Base-by-base conservation (phyloP, 2,113 vertebrate species). In the Chelonoidis abingdonii region DNA sequence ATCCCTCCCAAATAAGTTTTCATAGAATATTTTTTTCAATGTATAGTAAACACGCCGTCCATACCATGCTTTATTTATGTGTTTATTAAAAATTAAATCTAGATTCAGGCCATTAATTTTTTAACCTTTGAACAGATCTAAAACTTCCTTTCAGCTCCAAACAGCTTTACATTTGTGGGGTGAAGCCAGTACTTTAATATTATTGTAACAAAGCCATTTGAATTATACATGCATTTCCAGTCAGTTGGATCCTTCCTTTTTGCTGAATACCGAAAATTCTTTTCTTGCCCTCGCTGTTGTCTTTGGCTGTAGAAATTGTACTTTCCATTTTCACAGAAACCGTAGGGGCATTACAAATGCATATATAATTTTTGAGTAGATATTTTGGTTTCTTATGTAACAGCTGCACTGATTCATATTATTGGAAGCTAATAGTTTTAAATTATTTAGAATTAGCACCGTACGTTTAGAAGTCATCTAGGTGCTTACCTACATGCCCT, bases 251-350 rank as follows among this genome's bases (percentile, higher is more conserved):
- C 98, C 98, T 98, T 98, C 97, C 97, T 97, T 98, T 97, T 97
- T 95, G 97, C 97, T 96, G 96, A 98, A 98, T 98, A 95, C 95
- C 97, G 94, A 98, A 96, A 98, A 98, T 98, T 98, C 98, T 97
- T 98, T 97, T 97, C 98, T 98, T 97, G 97, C 95, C 95, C 95
- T 97, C 90, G 89, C 94, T 98, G 97, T 98, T 98, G 98, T 98
- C 96, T 98, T 98, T 98, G 98, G 98, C 98, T 93, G 69, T 89
- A 85, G 93, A 79, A 83, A 94, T 96, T 92, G 97, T 97, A 98
- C 97, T 98, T 98, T 98, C 98, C 98, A 98, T 96, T 98, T 98
- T 97, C 95, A 94, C 95, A 98, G 96, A 97, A 97, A 97, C 94
- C 94, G 94, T 95, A 87, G 93, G 93, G 94, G 93, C 95, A 98